Evolutionary conservation across 2,888 invertebrate species (phyloP).

Genomic region (Parnassius mnemosyne): DNA sequence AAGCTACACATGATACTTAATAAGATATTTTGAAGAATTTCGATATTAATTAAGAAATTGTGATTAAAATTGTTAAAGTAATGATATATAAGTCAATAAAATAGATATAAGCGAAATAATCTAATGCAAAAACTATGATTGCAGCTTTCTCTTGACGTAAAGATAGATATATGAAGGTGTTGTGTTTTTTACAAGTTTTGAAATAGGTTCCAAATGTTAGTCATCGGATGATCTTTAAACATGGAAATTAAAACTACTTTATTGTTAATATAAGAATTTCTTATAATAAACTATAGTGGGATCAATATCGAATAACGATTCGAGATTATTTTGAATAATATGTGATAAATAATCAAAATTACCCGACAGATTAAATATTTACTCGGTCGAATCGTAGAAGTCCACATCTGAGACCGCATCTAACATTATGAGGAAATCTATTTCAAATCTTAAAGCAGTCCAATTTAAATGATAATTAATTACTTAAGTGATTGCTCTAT

Average conservation of each 20-base stretch:
- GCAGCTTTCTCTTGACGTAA: constrained; percentile 42
- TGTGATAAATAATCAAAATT: constrained; percentile 6
- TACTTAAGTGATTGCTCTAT: constrained; percentile 37
- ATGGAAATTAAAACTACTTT: constrained; percentile 46
- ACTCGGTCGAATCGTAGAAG: constrained; percentile 29
- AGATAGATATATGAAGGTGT: constrained; percentile 38
- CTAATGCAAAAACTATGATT: constrained; percentile 41
- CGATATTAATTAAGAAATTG: constrained; percentile 54
- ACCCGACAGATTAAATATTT: constrained; percentile 22
- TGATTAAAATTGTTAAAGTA: constrained; percentile 55
- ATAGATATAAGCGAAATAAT: constrained; percentile 44
- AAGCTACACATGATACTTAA: constrained; percentile 43
- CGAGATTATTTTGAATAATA: constrained; percentile 20
- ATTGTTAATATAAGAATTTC: constrained; percentile 35
- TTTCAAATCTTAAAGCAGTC: constrained; percentile 72
- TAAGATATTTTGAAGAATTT: constrained; percentile 50
- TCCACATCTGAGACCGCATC: constrained; percentile 24
- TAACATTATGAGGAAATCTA: constrained; percentile 53
- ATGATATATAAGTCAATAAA: constrained; percentile 46
- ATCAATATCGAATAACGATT: constrained; percentile 49
- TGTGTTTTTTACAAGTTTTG: constrained; percentile 67
- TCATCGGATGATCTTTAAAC: constrained; percentile 38
- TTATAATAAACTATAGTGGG: constrained; percentile 70
- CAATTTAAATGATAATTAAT: constrained; percentile 53
- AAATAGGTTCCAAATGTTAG: constrained; percentile 52